Conservation (phyloP, 92 coral and sea anemone genomes). For the Siderastrea siderea region DNA sequence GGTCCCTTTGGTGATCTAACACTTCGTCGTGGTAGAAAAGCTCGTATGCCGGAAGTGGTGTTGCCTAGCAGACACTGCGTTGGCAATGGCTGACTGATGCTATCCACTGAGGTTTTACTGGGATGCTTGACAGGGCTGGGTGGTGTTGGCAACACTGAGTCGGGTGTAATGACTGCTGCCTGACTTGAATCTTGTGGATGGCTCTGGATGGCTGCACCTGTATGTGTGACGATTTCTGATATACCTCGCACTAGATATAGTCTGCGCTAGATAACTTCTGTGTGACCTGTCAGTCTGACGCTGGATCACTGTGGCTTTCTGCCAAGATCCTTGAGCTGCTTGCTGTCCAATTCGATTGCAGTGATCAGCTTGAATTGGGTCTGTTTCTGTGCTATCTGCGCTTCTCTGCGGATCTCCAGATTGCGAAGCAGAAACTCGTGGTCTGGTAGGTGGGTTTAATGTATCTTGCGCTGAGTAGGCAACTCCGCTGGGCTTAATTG, state of each 20-base stretch:
- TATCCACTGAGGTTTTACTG: neutral
- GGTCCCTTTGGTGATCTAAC: too few species aligned
- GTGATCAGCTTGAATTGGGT: neutral
- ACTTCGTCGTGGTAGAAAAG: neutral
- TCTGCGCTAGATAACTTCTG: neutral
- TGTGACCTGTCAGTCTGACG: constrained; percentile 1
- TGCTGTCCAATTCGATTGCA: constrained; percentile 9
- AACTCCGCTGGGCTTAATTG: constrained; percentile 7
- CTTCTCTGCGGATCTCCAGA: constrained; percentile 20
- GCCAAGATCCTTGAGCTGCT: constrained; percentile 3
- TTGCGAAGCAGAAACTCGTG: neutral
- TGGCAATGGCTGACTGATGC: neutral
- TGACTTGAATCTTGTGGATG: constrained; percentile 7
- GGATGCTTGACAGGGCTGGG: neutral
- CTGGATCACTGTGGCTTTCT: constrained; percentile 2
- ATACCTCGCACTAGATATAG: neutral
- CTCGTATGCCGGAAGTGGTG: neutral
- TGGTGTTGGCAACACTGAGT: neutral
- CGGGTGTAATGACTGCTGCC: neutral
- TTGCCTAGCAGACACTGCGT: neutral
- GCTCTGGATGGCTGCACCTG: neutral
- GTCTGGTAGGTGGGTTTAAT: too few species aligned
- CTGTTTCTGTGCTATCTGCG: constrained; percentile 22
- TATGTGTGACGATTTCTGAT: neutral
- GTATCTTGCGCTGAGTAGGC: neutral